A percentile compares a stretch with the other conserved stretches of the same genome.
Evolutionary conservation across 2,113 vertebrate species (phyloP).

Genomic region (Cettia cetti): DNA sequence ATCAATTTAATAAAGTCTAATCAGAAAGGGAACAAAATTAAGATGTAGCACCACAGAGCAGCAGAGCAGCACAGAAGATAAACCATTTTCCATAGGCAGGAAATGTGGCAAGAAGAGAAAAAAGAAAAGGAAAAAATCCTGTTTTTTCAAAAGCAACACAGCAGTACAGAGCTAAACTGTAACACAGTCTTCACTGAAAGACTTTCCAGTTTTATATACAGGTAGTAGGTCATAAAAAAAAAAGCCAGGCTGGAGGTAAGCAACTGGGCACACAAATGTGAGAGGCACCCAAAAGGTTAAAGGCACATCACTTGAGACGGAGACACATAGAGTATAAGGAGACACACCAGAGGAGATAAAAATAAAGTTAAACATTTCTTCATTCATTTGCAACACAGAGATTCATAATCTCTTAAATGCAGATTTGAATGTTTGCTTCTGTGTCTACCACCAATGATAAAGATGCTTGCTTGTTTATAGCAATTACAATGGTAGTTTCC

Average conservation of each 20-base stretch:
- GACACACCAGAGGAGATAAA: background rate
- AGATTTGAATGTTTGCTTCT: background rate
- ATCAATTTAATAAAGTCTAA: background rate
- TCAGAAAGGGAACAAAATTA: background rate
- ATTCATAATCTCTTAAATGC: background rate
- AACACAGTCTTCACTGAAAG: background rate
- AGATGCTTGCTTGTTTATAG: background rate
- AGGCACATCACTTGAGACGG: background rate
- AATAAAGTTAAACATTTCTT: background rate
- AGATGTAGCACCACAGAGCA: background rate
- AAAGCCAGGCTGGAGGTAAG: background rate
- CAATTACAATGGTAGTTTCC: background rate
- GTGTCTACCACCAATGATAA: background rate
- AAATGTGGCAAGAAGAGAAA: background rate
- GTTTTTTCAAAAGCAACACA: background rate
- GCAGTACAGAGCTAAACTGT: background rate
- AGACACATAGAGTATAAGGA: background rate
- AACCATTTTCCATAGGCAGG: background rate
- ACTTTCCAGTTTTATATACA: background rate
- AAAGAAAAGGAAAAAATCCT: background rate
- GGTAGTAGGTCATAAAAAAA: background rate
- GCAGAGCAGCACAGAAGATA: background rate
- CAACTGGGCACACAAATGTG: background rate
- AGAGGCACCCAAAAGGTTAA: background rate
- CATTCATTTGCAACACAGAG: background rate